Evolutionary conservation across 2,888 invertebrate species (phyloP).

Genomic region (Palloptera scutellata): DNA sequence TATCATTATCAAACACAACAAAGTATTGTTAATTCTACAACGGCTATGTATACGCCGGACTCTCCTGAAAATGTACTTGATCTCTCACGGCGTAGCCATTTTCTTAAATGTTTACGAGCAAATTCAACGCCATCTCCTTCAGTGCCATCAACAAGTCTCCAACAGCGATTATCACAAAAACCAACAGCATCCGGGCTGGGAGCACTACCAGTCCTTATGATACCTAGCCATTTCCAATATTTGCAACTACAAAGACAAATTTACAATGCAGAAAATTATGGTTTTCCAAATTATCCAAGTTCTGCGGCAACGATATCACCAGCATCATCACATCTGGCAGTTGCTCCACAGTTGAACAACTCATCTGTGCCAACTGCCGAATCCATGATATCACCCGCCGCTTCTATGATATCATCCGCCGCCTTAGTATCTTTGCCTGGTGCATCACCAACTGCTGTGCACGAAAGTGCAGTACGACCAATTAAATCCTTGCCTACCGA

Average conservation of each 20-base stretch:
- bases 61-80: slow-evolving; percentile 59
- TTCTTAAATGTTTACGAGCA: slow-evolving; percentile 50
- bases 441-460: slow-evolving; percentile 38
- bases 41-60: too few species aligned
- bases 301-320: slow-evolving; percentile 16
- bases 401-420: slow-evolving; percentile 40
- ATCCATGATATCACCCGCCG: slow-evolving; percentile 40
- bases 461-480: slow-evolving; percentile 66
- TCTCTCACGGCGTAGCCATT: slow-evolving; percentile 61
- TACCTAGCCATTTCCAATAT: slow-evolving; percentile 36
- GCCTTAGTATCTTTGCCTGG: slow-evolving; percentile 24
- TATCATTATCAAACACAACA: too few species aligned
- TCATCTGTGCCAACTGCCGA: slow-evolving; percentile 31
- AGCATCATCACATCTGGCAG: slow-evolving; percentile 19
- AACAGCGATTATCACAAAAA: slow-evolving; percentile 13
- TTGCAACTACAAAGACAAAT: slow-evolving; percentile 51
- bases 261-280: slow-evolving; percentile 29
- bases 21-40: too few species aligned
- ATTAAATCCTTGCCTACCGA: slow-evolving; percentile 79
- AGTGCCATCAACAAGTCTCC: slow-evolving; percentile 43
- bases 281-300: slow-evolving; percentile 25
- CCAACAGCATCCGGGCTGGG: slow-evolving; percentile 30
- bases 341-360: slow-evolving; percentile 17
- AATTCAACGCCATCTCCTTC: slow-evolving; percentile 61
- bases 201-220: slow-evolving; percentile 25